A percentile compares a stretch with the other conserved stretches of the same genome.
These are phyloP conservation scores for Nymphicus hollandicus DNA, from an alignment of 2,113 vertebrate genomes.

Conservation along the genomic window DNA sequence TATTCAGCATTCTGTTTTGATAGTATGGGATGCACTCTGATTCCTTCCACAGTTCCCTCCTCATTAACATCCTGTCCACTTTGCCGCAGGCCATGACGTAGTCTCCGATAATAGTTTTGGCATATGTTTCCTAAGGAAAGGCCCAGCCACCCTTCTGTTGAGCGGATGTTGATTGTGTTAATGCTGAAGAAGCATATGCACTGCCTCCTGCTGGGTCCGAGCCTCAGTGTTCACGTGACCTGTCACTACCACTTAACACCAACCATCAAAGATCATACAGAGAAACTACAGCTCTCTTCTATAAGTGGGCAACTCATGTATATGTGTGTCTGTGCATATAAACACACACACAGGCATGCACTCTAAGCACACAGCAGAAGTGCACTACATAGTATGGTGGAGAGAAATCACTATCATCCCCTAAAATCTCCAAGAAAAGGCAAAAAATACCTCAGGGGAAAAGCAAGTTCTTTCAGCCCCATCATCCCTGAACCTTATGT, in stretches of 20 bases:
- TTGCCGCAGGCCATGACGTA: constrained; percentile 47
- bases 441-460: background rate
- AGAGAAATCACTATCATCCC: background rate
- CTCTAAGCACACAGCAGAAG: background rate
- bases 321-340: background rate
- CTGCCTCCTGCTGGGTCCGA: constrained; percentile 43
- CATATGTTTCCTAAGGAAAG: constrained; percentile 62
- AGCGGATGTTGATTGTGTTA: constrained; percentile 37
- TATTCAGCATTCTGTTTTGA: constrained; percentile 18
- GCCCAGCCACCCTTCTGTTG: constrained; percentile 27
- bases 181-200: constrained; percentile 34
- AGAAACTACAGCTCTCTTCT: background rate
- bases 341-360: background rate
- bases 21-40: background rate
- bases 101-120: constrained; percentile 55
- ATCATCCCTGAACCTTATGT: background rate
- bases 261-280: background rate
- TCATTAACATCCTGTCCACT: constrained; percentile 46
- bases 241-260: constrained; percentile 41
- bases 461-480: background rate
- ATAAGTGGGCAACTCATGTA: background rate
- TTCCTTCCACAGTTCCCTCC: constrained; percentile 1
- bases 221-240: constrained; percentile 7
- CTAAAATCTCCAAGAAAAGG: background rate
- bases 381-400: background rate